Conservation (phyloP, 2,113 vertebrate species). For the Ophthalmolycus amberensis region DNA sequence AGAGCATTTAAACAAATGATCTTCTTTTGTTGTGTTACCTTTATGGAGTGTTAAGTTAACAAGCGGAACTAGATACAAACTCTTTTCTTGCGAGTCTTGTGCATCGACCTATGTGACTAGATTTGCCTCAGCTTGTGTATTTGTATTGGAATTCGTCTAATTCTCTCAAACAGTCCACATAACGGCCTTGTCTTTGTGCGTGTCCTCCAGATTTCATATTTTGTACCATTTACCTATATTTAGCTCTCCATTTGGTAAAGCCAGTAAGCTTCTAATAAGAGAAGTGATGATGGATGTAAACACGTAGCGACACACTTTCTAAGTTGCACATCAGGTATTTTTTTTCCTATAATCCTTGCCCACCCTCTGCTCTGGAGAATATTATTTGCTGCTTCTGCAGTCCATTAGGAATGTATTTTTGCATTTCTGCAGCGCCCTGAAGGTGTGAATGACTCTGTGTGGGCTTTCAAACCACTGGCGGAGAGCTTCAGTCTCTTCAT, state of each 20-base stretch:
- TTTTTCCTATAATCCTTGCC: conserved; percentile 12
- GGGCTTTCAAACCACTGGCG: conserved; percentile 36
- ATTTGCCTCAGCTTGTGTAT: neutral
- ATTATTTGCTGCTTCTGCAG: conserved; percentile 7
- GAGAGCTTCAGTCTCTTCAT: conserved; percentile 27
- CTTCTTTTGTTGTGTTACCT: neutral
- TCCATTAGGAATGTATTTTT: conserved; percentile 28
- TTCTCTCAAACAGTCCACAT: conserved; percentile 2
- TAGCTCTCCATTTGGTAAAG: conserved; percentile 4
- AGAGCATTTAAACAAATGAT: neutral
- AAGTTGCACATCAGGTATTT: conserved; percentile 19
- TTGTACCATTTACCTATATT: conserved; percentile 4
- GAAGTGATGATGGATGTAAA: neutral
- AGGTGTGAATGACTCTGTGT: conserved; percentile 54
- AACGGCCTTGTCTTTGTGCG: neutral
- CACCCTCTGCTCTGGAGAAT: conserved; percentile 29
- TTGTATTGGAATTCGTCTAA: neutral
- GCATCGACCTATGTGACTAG: neutral
- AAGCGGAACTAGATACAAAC: neutral
- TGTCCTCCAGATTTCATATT: conserved; percentile 2
- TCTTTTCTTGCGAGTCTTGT: neutral
- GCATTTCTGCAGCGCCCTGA: conserved; percentile 18
- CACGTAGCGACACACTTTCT: conserved; percentile 1
- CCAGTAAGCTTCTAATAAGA: conserved; percentile 11
- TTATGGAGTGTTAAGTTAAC: neutral